Evolutionary conservation across 1,140 invertebrate genomes (phyloP).

Genomic region (Dinoponera quadriceps): DNA sequence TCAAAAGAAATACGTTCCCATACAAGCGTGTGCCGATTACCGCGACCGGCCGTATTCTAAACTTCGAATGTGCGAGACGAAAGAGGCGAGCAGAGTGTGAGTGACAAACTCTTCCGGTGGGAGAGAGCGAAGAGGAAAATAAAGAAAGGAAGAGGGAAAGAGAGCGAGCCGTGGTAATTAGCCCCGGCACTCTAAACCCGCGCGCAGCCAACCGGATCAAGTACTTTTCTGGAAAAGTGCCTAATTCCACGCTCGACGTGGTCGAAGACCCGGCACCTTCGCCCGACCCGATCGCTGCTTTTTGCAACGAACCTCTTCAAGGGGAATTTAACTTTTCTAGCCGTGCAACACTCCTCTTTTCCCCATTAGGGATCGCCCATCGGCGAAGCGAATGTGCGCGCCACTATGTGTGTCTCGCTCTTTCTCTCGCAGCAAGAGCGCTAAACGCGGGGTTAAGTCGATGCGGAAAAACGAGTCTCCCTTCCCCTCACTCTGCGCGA

Average conservation of each 20-base stretch:
- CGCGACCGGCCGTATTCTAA: conserved; percentile 32
- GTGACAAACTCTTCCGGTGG: conserved; percentile 2
- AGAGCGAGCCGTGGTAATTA: conserved; percentile 64
- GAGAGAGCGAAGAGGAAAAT: background rate
- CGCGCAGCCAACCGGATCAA: conserved; percentile 59
- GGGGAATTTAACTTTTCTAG: conserved; percentile 39
- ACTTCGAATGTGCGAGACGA: conserved; percentile 22
- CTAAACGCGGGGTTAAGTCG: background rate
- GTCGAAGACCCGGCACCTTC: conserved; percentile 34
- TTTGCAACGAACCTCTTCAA: conserved; percentile 12
- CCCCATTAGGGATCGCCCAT: conserved; percentile 17
- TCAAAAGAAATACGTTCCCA: conserved; percentile 27
- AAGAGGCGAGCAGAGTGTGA: background rate
- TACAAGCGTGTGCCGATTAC: conserved; percentile 57
- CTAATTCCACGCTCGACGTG: conserved; percentile 70
- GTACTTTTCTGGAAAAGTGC: conserved; percentile 72
- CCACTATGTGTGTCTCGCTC: background rate
- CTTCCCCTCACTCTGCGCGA: no score
- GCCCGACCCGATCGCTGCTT: background rate
- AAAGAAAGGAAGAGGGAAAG: conserved; percentile 3
- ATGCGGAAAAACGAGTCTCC: background rate
- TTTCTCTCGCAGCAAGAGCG: background rate
- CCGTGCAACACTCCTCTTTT: conserved; percentile 17
- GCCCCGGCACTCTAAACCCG: conserved; percentile 60
- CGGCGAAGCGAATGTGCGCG: background rate